Evolutionary conservation across 2,797 vertebrate species (phyloP), one percentile per base, ranked within the genome.

Genomic region (Sebastes diploproa): DNA sequence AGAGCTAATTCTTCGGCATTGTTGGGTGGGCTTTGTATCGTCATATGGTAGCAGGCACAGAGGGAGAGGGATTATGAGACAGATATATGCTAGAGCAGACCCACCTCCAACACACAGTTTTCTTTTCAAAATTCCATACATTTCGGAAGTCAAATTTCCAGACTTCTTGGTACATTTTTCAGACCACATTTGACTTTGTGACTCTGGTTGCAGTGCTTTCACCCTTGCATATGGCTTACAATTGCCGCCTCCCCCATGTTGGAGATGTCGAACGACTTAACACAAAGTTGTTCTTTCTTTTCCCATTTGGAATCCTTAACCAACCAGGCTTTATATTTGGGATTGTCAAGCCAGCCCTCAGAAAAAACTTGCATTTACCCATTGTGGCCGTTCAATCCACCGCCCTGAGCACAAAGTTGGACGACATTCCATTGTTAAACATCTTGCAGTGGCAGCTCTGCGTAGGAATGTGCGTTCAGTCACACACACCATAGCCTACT

Each of bases 1-100:
- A 68, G 72, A 88, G 90, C 86, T 94, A 88, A 93, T 93, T 91
- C 86, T 83, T 72, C 73, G 27, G 85, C 85, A 86, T 89, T 91
- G 88, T 91, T 83, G 86, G 86, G 82, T 75, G 79, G 91, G 90
- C 83, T 91, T 87, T 85, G 82, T 81, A 88, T 89, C 90, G 88
- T 91, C 87, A 76, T 91, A 80, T 79, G 82, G 81, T 77, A 89
- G 86, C 81, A 75, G 77, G 81, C 89, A 76, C 89, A 90, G 75
- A 88, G 85, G 91, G 86, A 86, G 68, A 81, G 75, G 91, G 89
- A 95, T 93, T 92, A 92, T 59, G 73, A 81, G 86, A 78, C 67
- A 79, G 85, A 90, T 88, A 84, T 71, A 68, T 80, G 80, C 58
- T 81, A 62, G 77, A 56, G 64, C 54, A 71, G 30, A 67, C 59